Evolutionary conservation across 1,140 invertebrate genomes (phyloP), one percentile per base, ranked within the genome.

Genomic region (Drosophila micromelanica): DNA sequence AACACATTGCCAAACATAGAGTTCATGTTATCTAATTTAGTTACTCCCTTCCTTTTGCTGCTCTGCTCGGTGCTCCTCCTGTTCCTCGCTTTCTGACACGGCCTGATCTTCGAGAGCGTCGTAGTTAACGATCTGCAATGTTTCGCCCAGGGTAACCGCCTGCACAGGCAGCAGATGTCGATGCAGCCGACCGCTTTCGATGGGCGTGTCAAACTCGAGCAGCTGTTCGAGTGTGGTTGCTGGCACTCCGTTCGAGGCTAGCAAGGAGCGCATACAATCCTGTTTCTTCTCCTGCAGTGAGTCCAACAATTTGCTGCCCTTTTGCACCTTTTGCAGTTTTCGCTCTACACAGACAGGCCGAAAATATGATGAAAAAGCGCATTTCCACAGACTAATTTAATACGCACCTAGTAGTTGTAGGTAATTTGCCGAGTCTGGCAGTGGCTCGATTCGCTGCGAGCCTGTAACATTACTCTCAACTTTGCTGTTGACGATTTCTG

Each of bases 251-350:
- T 89, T 68, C 5, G 78, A 62, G 13, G 79, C 69, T 4, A 94
- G 61, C 35, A 94, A 61, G 42, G 92, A 78, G 23, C 91, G 82
- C 86, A 94, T 92, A 56, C 92, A 93, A 61, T 92, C 90, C 73
- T 93, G 86, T 8, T 91, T 90, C 73, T 93, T 93, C 20, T 91
- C 90, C n/a, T 82, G 68, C 20, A 94, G 70, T 48, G 93, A 93
- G 52, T 92, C 81, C n/a, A 94, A 49, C 9, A 93, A 60, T 62
- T 92, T 92, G 7, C 91, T 81, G 35, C 93, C 92, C 40, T 91
- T 91, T 73, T 93, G 92, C 1, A 94, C 78, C 73, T 93, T 92
- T 11, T 90, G 65, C 40, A 94, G 73, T 91, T 93, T 93, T n/a
- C 85, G 82, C 78, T 94, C 93, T 94, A 9, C 1, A 32, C 3